Base-by-base conservation (phyloP, 1,140 invertebrate species). In the Neodiprion fabricii region DNA sequence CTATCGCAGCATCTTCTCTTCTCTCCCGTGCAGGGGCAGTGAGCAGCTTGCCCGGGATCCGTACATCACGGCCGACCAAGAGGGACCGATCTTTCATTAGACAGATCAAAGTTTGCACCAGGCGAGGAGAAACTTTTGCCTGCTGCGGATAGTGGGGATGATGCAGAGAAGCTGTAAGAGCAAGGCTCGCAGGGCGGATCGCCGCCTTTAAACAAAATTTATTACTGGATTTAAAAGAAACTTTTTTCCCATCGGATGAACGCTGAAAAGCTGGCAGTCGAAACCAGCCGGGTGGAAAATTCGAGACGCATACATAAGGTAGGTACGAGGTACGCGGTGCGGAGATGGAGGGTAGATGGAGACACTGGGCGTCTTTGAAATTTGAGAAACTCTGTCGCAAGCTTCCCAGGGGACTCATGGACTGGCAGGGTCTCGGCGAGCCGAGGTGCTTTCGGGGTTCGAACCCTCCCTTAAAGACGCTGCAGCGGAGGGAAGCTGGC, bases 311-410 rank as follows among this genome's bases (percentile, higher is more conserved):
- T 40, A 40, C 28, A 40, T 40, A 40, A 40, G 5, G 53, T 17
- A 61, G 53, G 5, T 61, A 14, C n/a, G 9, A 17, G 11, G 11
- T 61, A 17, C 53, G 53, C 10, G 50, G 10, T 14, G 11, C 8
- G 53, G 53, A 40, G 5, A 40, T 3, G 53, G 3, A 61, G 53
- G 53, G 53, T 14, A 17, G n/a, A 61, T 17, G 11, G 53, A 61
- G 53, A 61, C 53, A 61, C 11, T 9, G 53, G 53, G 53, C 53
- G 53, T 61, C 53, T 61, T 73, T 73, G 78, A 79, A 79, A 81
- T 80, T 82, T 84, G 83, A 83, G 82, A 82, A 75, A 80, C 81
- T 77, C 79, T 78, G 81, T 70, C 67, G 65, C 77, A 74, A 76
- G 75, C 74, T 70, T 81, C 82, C 81, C 83, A 50, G 65, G 83